Conservation (phyloP, 2,113 vertebrate genomes). For the Caloenas nicobarica region DNA sequence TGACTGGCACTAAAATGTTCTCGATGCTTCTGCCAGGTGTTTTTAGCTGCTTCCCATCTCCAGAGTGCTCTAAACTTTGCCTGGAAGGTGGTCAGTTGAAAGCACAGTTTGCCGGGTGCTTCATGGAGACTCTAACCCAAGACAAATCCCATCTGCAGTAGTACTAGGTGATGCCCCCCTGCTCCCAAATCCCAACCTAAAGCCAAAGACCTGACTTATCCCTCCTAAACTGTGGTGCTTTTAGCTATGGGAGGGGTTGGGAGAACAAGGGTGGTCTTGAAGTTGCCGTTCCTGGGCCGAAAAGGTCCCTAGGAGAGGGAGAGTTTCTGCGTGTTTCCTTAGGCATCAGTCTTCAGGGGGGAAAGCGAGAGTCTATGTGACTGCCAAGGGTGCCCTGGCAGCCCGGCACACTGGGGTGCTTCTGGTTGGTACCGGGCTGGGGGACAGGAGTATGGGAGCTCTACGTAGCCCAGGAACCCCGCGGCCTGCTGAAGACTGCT, state of each 20-base stretch:
- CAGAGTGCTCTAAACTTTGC: constrained; percentile 1
- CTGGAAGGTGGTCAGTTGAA: background rate
- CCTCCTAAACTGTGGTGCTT: background rate
- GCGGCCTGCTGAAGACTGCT: background rate
- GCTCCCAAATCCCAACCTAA: background rate
- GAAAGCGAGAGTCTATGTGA: background rate
- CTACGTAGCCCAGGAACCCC: background rate
- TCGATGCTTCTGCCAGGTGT: background rate
- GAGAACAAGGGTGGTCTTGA: background rate
- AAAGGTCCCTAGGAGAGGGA: background rate
- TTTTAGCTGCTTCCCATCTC: constrained; percentile 37
- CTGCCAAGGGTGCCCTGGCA: background rate
- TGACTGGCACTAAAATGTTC: background rate
- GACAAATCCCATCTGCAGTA: background rate
- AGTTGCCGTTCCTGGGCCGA: background rate
- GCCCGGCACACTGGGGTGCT: background rate
- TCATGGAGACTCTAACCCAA: background rate
- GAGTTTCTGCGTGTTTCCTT: background rate
- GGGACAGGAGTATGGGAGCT: background rate
- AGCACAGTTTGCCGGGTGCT: background rate
- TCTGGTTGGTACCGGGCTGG: background rate
- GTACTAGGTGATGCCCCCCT: background rate
- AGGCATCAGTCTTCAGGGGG: background rate
- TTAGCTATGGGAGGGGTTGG: background rate
- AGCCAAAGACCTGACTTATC: background rate